Conservation (phyloP, 1,140 invertebrate genomes). For the Macrostomum lignano region DNA sequence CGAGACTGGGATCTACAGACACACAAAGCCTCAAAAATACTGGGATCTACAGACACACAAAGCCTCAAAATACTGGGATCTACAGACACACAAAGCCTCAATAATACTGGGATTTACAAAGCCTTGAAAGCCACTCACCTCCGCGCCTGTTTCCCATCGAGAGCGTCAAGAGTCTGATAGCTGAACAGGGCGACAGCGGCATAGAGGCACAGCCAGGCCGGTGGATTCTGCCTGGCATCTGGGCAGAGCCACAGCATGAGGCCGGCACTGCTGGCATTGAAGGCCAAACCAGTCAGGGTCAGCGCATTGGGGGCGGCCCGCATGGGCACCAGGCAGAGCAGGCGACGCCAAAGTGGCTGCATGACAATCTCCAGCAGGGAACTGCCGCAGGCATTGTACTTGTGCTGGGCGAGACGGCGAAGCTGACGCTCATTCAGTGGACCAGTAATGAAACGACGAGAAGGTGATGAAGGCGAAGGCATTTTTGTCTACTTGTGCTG, state of each 20-base stretch:
- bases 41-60: too few species aligned
- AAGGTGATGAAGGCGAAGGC: too few species aligned
- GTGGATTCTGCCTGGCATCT: constrained; percentile 37
- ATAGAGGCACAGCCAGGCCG: constrained; percentile 61
- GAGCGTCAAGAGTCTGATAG: constrained; percentile 92
- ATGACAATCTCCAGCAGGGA: constrained; percentile 58
- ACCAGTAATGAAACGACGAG: too few species aligned
- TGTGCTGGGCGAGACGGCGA: too few species aligned
- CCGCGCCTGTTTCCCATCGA: constrained; percentile 89
- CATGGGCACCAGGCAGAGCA: constrained; percentile 57
- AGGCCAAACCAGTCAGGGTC: constrained; percentile 59
- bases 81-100: too few species aligned
- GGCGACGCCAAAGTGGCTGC: constrained; percentile 84
- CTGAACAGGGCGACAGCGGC: constrained; percentile 76
- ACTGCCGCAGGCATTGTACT: constrained; percentile 57
- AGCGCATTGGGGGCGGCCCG: constrained; percentile 93
- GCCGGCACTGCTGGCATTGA: constrained; percentile 70
- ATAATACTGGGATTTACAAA: too few species aligned
- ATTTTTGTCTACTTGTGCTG: too few species aligned
- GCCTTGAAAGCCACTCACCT: too few species aligned
- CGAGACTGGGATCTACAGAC: too few species aligned
- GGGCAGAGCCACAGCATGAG: constrained; percentile 53
- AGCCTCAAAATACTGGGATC: too few species aligned
- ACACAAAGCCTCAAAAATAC: too few species aligned
- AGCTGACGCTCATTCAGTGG: too few species aligned